These are phyloP conservation scores for Mesembrinibis cayennensis DNA, from an alignment of 2,113 vertebrate genomes.

Conservation along the genomic window DNA sequence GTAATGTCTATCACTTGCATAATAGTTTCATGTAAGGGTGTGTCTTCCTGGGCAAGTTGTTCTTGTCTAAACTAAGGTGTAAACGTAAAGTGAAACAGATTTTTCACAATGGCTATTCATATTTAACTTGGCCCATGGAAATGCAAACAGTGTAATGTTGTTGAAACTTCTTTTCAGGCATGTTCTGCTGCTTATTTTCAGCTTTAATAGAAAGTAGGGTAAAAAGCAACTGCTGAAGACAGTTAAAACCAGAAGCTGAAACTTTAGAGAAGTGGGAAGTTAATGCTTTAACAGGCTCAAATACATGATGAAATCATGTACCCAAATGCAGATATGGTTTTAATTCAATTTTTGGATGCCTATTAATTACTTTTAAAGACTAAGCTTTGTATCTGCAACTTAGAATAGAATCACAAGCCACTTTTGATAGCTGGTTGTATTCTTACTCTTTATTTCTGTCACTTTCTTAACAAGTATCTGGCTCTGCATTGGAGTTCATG, in stretches of 20 bases:
- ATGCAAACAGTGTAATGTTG: neutral
- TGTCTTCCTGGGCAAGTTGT: neutral
- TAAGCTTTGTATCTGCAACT: neutral
- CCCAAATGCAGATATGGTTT: neutral
- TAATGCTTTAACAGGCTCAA: neutral
- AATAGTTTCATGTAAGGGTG: conserved; percentile 26
- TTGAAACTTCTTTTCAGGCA: neutral
- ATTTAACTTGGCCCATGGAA: neutral
- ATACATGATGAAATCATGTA: neutral
- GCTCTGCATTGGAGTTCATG: neutral
- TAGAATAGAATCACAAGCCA: neutral
- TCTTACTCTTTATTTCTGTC: neutral
- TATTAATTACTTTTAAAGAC: neutral
- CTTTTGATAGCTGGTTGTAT: neutral
- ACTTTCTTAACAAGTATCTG: neutral
- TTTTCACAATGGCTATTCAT: neutral
- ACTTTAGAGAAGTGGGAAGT: neutral
- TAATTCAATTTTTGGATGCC: neutral
- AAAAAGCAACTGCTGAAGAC: neutral
- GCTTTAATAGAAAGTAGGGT: neutral
- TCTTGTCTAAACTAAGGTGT: neutral
- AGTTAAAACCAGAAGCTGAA: neutral
- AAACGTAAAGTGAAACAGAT: neutral
- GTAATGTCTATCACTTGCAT: neutral
- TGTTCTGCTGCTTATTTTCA: neutral